Base-by-base conservation (phyloP, 1,140 invertebrate genomes). In the Cylas formicarius region DNA sequence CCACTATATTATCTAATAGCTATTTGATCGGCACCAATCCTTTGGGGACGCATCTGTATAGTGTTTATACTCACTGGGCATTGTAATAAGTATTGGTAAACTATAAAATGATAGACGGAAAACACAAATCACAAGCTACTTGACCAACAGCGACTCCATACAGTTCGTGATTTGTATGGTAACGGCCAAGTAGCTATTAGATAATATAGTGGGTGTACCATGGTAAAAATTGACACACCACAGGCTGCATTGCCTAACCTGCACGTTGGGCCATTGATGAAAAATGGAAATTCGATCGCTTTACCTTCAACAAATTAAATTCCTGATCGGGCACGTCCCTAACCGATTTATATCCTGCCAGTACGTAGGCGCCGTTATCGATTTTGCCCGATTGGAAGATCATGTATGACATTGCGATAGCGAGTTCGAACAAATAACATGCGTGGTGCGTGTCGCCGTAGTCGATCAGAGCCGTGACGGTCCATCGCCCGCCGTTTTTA, bases 351-450 rank as follows among this genome's bases (percentile, higher is more conserved):
- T 88, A 92, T 0, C 90, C 90, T 0, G 81, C 78, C 1, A 93
- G 57, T 1, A 90, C 74, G 47, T 81, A 66, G 19, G 80, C 86
- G 2, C 79, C 86, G 11, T 72, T 72, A 5, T 73, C 69, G 1
- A 86, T 56, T 35, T 76, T 70, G 2, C 77, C 73, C 1, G 72
- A 68, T 19, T 80, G 61, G 3, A 90, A 62, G 52, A 90, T 83
- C 72, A 84, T 76, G 63, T 94, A 94, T 16, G 80, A 77, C 53
- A 90, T 75, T 2, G 75, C 62, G 37, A 93, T 80, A n/a, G 86
- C 84, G 23, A 93, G 55, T 55, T 95, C 90, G 63, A 89, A 92
- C 13, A 92, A 62, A 20, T 79, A 74, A 56, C 76, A 86, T 0
- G 77, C 78, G 36, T 72, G 65, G 24, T 85, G 81, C 1, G 77